Evolutionary conservation across 2,113 vertebrate genomes (phyloP).

Genomic region (Notothenia rossii): DNA sequence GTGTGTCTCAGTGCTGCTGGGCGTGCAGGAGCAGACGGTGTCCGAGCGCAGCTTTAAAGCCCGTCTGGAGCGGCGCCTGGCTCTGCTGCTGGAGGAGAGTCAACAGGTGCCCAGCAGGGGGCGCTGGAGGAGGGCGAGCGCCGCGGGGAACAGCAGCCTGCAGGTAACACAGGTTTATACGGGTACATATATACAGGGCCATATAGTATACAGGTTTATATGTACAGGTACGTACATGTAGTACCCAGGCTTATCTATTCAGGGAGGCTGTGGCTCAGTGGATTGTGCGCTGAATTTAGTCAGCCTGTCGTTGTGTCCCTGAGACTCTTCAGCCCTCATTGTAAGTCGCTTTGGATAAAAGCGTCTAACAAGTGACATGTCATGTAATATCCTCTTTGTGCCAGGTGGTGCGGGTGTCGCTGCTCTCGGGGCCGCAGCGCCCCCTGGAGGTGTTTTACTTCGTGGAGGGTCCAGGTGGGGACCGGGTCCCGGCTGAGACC

Average conservation of each 20-base stretch:
- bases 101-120: slow-evolving; percentile 81
- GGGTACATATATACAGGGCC: background rate
- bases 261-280: too few species aligned
- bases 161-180: background rate
- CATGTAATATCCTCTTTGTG: background rate
- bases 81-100: slow-evolving; percentile 91
- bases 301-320: too few species aligned
- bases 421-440: slow-evolving; percentile 86
- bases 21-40: slow-evolving; percentile 89
- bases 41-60: slow-evolving; percentile 91
- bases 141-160: slow-evolving; percentile 86
- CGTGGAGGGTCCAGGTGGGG: slow-evolving; percentile 90
- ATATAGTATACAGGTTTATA: too few species aligned
- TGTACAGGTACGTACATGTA: too few species aligned
- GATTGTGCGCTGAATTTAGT: too few species aligned
- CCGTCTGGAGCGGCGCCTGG: slow-evolving; percentile 93
- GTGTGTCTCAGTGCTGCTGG: slow-evolving; percentile 83
- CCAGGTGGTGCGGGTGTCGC: slow-evolving; percentile 92
- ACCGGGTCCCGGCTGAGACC: slow-evolving; percentile 87
- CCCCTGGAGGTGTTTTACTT: slow-evolving; percentile 95
- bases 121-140: slow-evolving; percentile 90
- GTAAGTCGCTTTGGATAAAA: too few species aligned
- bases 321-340: too few species aligned
- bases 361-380: too few species aligned
- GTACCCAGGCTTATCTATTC: too few species aligned